Base-by-base conservation (phyloP, 2,888 invertebrate genomes). In the Drosophila yooni region DNA sequence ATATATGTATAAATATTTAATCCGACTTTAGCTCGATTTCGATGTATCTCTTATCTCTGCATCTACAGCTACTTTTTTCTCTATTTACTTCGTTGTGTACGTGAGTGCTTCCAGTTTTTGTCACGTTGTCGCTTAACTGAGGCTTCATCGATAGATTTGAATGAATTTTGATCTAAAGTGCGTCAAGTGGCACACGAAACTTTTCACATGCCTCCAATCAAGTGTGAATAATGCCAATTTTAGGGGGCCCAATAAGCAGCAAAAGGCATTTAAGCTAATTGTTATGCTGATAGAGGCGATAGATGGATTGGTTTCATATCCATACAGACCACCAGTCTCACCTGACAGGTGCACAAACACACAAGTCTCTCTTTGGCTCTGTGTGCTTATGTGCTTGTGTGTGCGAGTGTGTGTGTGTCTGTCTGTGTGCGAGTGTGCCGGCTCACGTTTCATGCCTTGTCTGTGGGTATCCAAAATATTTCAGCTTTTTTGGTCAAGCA, bases 281-380 rank as follows among this genome's bases (percentile, higher is more conserved):
- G 85, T 88, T 90, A 85, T 85, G 90, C 90, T 90, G 85, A 85
- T 85, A 88, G 85, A 84, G 85, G 85, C 85, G 90, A 86, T 90
- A 85, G 90, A 88, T 90, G 89, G 89, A 83, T 85, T 80, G 82
- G 76, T 79, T 88, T 88, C 89, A 74, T 73, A 83, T 82, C 71
- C 25, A 54, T 50, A 31, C 64, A 66, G 69, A 61, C 64, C 70
- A 48, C 33, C 38, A 60, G 81, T 77, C 83, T 88, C 89, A 86
- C 83, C 88, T 88, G 91, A 84, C 87, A 88, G 87, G 89, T 88
- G 87, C 82, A 88, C 78, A 71, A 68, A 61, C 29, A 70, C 50
- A 71, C 54, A 56, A 21, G 15, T 46, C 25, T 25, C 46, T 46
- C 13, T 52, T 48, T 51, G 21, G 33, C 46, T 33, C 8, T 34